Conservation (phyloP, 2,113 vertebrate species). For the Sigmodon hispidus region DNA sequence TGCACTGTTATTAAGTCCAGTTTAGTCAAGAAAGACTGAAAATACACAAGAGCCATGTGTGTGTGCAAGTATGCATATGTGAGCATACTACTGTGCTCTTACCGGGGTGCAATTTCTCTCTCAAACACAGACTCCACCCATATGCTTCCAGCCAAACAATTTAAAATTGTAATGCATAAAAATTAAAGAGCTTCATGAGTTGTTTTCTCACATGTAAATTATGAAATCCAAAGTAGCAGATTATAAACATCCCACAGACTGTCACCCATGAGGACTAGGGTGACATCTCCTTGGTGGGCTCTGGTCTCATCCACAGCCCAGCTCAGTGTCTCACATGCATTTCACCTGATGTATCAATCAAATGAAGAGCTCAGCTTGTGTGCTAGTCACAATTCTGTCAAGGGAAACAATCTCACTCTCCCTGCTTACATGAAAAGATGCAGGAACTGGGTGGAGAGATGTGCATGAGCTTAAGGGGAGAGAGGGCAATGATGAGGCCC, state of each 20-base stretch:
- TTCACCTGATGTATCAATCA: background rate
- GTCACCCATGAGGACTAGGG: background rate
- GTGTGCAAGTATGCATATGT: background rate
- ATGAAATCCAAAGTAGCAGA: too few relatives aligned
- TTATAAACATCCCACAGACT: background rate
- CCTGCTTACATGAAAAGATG: background rate
- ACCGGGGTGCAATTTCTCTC: background rate
- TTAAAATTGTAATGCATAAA: conserved; percentile 12
- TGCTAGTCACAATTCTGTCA: background rate
- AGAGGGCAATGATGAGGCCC: background rate
- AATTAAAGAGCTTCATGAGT: conserved; percentile 13
- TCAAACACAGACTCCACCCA: background rate
- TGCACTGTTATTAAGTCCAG: conserved; percentile 2
- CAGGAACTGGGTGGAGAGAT: background rate
- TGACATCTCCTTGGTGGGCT: background rate
- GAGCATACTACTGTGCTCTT: background rate
- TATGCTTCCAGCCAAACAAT: background rate
- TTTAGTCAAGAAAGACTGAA: background rate
- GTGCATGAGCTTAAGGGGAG: background rate
- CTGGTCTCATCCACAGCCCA: too few relatives aligned
- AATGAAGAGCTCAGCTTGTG: background rate
- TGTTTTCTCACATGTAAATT: background rate
- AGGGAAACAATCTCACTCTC: background rate
- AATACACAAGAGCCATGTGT: too few relatives aligned
- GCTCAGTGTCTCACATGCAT: background rate